Evolutionary conservation across 2,888 invertebrate genomes (phyloP), one percentile per base, ranked within the genome.

Genomic region (Belgica antarctica): DNA sequence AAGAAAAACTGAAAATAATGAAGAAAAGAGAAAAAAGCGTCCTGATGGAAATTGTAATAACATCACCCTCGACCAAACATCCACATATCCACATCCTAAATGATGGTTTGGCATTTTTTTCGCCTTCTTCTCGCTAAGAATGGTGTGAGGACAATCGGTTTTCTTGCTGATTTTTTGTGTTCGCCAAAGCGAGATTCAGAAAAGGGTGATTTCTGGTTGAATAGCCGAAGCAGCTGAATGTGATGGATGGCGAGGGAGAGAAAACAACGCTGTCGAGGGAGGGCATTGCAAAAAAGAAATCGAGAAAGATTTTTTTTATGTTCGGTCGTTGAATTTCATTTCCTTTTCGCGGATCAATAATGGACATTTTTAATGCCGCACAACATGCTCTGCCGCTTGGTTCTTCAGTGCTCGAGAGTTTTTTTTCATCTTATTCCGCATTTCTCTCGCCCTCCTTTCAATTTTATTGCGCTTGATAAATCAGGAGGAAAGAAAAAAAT

Each of bases 101-200:
- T 68, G 68, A 68, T 68, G 68, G 68, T 68, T 68, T 68, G 68
- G 68, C 68, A 57, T 68, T 68, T 57, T 68, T 27, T 52, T n/a
- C 17, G 12, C 46, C 24, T 15, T 22, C 24, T n/a, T 46, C 57
- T 28, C 31, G 31, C 52, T 22, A 17, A 41, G 27, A 27, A 24
- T 59, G 59, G 59, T 59, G 59, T 59, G 59, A 59, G 59, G 59
- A 27, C 27, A 27, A 59, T 27, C 59, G 27, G 27, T 59, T 59
- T 59, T 59, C 59, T 59, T 59, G 59, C 22, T n/a, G 52, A 52
- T 3, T 17, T 12, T 52, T 17, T 17, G 7, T 19, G 7, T 52
- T 52, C 19, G 12, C 17, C 22, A 22, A 22, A 52, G 22, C 17
- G 22, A 52, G 52, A 52, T n/a, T 41, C 41, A 41, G 41, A 59